phyloP scores from a whole-genome alignment of 2,113 vertebrate species.

The Alces alces region DNA sequence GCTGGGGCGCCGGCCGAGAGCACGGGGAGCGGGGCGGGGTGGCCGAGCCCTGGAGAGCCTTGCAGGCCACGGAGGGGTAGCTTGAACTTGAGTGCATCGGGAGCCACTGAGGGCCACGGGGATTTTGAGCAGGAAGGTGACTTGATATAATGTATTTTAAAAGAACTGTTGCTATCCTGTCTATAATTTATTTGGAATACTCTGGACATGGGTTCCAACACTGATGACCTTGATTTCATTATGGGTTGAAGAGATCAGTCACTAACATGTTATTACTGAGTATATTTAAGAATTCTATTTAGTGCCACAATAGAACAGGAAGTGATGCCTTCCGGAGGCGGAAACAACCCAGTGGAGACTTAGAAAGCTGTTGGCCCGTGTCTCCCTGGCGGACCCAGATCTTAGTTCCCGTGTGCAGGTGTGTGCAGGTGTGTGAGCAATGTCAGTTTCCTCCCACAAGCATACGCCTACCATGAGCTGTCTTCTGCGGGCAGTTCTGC shows the following conservation, averaged over 20 bases:
- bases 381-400: not conserved
- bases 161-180: not conserved
- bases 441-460: not conserved
- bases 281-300: not conserved
- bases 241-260: not conserved
- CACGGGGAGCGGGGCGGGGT: rapidly evolving
- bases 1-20: not conserved
- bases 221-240: not conserved
- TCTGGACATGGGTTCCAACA: not conserved
- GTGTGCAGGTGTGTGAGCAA: not conserved
- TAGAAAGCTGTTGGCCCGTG: not conserved
- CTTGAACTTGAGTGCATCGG: not conserved
- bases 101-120: not conserved
- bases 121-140: not conserved
- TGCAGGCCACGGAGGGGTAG: not conserved
- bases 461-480: not conserved
- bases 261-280: not conserved
- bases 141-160: not conserved
- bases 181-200: not conserved
- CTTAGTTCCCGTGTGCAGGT: not conserved
- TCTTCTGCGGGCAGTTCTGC: not conserved
- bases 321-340: not conserved
- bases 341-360: not conserved
- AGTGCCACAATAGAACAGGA: not conserved
- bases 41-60: too few species aligned